Base-by-base conservation (phyloP, 2,113 vertebrate species). In the Centropristis striata region DNA sequence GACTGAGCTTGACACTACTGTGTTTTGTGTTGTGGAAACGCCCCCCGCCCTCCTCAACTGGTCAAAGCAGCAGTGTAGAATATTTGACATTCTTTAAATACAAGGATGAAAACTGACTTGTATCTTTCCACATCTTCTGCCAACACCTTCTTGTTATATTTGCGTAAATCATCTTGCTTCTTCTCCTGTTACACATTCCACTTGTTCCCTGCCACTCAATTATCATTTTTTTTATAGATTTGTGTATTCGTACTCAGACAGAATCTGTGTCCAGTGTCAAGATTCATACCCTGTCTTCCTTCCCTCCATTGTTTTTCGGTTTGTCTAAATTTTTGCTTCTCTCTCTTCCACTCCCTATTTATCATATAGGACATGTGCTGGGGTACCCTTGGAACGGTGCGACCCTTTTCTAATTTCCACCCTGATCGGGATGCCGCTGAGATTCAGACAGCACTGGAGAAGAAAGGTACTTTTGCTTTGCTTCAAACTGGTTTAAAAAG, bases 311-410 rank as follows among this genome's bases (percentile, higher is more conserved):
- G 6, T 53, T 32, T 15, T 44, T 28, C n/a, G 18, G 28, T 54
- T 36, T 50, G 18, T 28, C 0, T 2, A 4, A 23, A 16, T 23
- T 5, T 20, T 37, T n/a, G 0, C 20, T 47, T 46, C 3, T 21
- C 36, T 8, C 20, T 36, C 9, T 21, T 32, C n/a, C 6, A 32
- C 32, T 4, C 8, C 32, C 18, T 23, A 3, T 21, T 44, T 25
- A 4, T 27, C n/a, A 2, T 10, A 20, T n/a, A 93, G 88, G 51
- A 86, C 0, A 93, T 94, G 94, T 84, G 42, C 11, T 94, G 93
- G 94, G 93, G 93, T 1, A 93, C 91, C 10, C 88, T 94, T 4
- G 94, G 94, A 27, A 93, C 94, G 1, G 55, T 94, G 10, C 86
- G 91, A 2, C 90, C 93, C 12, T 94, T 89, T 70, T 53, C 89